Percentiles rank a stretch among this genome's conserved stretches.
Evolutionary conservation across 1,140 invertebrate species (phyloP).

Genomic region (Megalonaias nervosa): DNA sequence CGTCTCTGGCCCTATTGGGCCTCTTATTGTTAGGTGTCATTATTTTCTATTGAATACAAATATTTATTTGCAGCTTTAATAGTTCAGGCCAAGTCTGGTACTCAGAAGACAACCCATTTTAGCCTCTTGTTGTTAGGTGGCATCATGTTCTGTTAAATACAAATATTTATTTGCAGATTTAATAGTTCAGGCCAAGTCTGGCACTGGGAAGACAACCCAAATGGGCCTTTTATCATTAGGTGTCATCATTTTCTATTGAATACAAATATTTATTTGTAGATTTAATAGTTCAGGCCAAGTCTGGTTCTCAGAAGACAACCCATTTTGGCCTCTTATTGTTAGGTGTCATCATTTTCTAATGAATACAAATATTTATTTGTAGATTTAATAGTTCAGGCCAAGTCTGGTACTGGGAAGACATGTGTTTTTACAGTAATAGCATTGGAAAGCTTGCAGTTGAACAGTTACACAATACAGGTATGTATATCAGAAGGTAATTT

Average conservation of each 20-base stretch:
- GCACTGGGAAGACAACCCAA: constrained; percentile 98
- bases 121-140: too few relatives aligned
- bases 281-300: constrained; percentile 95
- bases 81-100: constrained; percentile 97
- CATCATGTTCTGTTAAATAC: too few relatives aligned
- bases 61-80: constrained; percentile 82
- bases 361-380: constrained; percentile 34
- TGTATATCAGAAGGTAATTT: not conserved
- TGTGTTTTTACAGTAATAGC: constrained; percentile 89
- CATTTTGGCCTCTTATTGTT: constrained; percentile 78
- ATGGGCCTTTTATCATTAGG: constrained; percentile 73
- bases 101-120: constrained; percentile 97
- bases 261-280: constrained; percentile 74
- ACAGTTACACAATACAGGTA: constrained; percentile 67
- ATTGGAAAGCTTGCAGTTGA: constrained; percentile 80
- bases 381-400: constrained; percentile 95
- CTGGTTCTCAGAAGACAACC: constrained; percentile 97
- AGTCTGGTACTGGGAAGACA: constrained; percentile 99
- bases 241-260: too few relatives aligned
- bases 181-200: constrained; percentile 96
- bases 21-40: too few relatives aligned
- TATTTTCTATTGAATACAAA: too few relatives aligned
- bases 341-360: too few relatives aligned
- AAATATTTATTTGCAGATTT: constrained; percentile 78
- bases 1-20: constrained; percentile 79